Conservation (phyloP, 2,113 vertebrate genomes). For the Dendrocopos noguchii region DNA sequence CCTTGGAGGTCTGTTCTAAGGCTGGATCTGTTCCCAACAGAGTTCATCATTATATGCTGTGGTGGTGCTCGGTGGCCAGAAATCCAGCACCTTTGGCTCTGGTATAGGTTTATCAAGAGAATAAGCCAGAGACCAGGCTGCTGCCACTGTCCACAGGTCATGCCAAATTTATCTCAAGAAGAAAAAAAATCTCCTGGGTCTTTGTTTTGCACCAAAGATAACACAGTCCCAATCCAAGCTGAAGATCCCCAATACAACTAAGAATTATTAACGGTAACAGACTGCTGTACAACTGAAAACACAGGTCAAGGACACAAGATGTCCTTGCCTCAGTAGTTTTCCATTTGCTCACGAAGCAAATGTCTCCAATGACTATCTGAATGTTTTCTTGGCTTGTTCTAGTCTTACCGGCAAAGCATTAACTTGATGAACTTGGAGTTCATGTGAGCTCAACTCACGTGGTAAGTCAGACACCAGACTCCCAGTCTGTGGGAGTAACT, state of each 20-base stretch:
- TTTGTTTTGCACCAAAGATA: neutral
- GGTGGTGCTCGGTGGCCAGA: neutral
- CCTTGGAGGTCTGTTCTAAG: neutral
- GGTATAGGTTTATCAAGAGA: neutral
- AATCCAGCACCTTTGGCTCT: neutral
- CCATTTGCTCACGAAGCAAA: neutral
- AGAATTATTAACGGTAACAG: constrained; percentile 4
- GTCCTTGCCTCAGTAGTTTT: neutral
- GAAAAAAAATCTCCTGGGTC: neutral
- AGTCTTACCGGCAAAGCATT: neutral
- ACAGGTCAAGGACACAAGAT: neutral
- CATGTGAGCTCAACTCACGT: neutral
- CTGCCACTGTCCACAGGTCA: neutral
- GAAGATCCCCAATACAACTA: neutral
- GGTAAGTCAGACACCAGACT: neutral
- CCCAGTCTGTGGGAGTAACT: neutral
- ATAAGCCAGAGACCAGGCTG: neutral
- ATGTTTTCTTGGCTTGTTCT: neutral
- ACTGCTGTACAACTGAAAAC: neutral
- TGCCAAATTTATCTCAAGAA: neutral
- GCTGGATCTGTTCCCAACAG: neutral
- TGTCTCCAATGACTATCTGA: neutral
- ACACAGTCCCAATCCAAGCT: neutral
- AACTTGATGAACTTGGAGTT: neutral
- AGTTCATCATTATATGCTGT: neutral